phyloP scores from a whole-genome alignment of 2,113 vertebrate genomes.

The Neofelis nebulosa region DNA sequence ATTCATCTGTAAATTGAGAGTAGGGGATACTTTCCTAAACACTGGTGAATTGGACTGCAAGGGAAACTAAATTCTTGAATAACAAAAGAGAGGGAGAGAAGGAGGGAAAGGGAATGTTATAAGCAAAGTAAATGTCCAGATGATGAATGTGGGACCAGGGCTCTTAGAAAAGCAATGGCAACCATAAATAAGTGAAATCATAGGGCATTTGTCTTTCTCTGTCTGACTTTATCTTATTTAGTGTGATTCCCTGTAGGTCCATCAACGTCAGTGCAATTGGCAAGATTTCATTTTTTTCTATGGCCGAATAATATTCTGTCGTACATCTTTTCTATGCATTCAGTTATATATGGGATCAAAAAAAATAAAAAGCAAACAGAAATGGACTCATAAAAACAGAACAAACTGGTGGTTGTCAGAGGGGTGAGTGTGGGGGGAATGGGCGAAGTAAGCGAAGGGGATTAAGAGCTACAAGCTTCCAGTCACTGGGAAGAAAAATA shows the following conservation, averaged over 20 bases:
- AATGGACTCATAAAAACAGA: not conserved
- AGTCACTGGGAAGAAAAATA: not conserved
- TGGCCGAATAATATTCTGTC: not conserved
- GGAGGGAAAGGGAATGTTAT: not conserved
- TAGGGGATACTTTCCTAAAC: not conserved
- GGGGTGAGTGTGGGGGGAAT: not conserved
- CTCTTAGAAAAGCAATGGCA: not conserved
- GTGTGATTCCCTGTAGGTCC: not conserved
- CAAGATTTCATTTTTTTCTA: not conserved
- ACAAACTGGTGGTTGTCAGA: not conserved
- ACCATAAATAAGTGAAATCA: not conserved
- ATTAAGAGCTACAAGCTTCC: accelerated
- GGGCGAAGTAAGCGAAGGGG: not conserved
- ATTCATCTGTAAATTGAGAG: not conserved
- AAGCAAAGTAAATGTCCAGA: not conserved
- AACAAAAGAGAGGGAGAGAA: not conserved
- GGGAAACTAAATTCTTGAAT: not conserved
- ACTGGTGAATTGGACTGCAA: not conserved
- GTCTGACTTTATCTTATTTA: not conserved
- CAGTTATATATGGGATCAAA: not conserved
- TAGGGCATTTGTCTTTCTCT: not conserved
- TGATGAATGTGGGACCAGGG: not conserved
- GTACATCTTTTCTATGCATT: not conserved
- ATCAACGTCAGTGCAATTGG: not conserved
- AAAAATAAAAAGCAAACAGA: not conserved